phyloP scores from a whole-genome alignment of 1,140 invertebrate species.

The Gonioctena quinquepunctata region DNA sequence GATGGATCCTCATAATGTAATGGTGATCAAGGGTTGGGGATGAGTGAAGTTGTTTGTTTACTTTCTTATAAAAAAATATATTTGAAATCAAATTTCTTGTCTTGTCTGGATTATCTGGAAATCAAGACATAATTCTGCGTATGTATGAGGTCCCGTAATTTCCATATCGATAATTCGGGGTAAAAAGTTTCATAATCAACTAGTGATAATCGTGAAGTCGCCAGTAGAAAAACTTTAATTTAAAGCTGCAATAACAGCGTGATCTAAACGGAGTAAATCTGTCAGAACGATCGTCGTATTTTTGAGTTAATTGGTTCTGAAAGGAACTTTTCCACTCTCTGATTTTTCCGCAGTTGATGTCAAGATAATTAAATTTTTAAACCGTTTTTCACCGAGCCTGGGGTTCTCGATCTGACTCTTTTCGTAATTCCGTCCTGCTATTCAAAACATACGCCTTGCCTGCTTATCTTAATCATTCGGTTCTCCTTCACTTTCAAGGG shows the following conservation, averaged over 20 bases:
- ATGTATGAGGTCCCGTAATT: too few relatives aligned
- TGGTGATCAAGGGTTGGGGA: too few relatives aligned
- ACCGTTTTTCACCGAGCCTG: slow-evolving; percentile 24
- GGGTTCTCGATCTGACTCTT: slow-evolving; percentile 3
- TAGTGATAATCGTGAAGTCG: neutral
- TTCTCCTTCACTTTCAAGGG: neutral
- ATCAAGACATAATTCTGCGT: too few relatives aligned
- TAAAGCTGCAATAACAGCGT: neutral
- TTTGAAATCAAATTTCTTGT: too few relatives aligned
- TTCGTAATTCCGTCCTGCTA: slow-evolving; percentile 1
- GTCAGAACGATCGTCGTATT: slow-evolving; percentile 7
- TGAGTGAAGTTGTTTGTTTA: too few relatives aligned
- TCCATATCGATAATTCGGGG: too few relatives aligned
- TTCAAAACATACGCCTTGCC: slow-evolving; percentile 6
- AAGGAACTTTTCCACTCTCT: slow-evolving; percentile 39
- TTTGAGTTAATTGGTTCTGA: slow-evolving; percentile 41
- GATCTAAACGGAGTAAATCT: neutral
- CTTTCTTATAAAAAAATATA: too few relatives aligned
- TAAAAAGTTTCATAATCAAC: too few relatives aligned
- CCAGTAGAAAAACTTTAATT: neutral
- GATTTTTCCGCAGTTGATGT: slow-evolving; percentile 43
- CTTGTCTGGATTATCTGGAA: too few relatives aligned
- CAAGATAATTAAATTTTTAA: slow-evolving; percentile 46
- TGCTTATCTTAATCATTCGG: slow-evolving; percentile 12
- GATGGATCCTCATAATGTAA: too few relatives aligned